Evolutionary conservation across 1,140 invertebrate genomes (phyloP).

Genomic region (Liolophura sinensis): DNA sequence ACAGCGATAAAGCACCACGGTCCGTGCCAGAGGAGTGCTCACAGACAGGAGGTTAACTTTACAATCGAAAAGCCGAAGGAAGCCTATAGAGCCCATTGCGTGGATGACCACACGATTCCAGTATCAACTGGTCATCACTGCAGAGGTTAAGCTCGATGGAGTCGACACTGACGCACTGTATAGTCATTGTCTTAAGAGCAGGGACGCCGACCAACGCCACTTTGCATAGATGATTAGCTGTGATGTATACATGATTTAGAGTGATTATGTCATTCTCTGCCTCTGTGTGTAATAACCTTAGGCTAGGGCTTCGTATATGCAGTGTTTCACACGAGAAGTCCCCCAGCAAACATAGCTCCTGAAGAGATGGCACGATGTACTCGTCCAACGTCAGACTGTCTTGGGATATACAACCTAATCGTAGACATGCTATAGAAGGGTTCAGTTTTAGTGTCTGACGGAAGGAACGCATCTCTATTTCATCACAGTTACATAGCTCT

Average conservation of each 20-base stretch:
- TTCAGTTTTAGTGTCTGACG: conserved; percentile 34
- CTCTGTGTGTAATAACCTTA: conserved; percentile 44
- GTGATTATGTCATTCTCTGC: conserved; percentile 45
- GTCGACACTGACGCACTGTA: conserved; percentile 50
- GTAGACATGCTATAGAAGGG: conserved; percentile 28
- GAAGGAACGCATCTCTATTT: conserved; percentile 39
- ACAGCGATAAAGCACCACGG: conserved; percentile 50
- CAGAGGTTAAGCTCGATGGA: conserved; percentile 49
- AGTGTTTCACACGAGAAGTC: conserved; percentile 48
- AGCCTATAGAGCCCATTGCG: conserved; percentile 44
- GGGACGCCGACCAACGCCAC: conserved; percentile 45
- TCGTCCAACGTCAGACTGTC: conserved; percentile 46
- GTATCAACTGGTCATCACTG: conserved; percentile 45
- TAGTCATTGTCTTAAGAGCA: conserved; percentile 41
- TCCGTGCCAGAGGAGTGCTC: conserved; percentile 41
- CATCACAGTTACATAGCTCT: conserved; percentile 45
- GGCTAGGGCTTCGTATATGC: conserved; percentile 42
- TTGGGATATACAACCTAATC: conserved; percentile 41
- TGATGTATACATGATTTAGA: conserved; percentile 49
- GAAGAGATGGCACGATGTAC: conserved; percentile 34
- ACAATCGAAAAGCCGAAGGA: conserved; percentile 48
- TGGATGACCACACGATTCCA: conserved; percentile 50
- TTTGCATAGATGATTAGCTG: conserved; percentile 49
- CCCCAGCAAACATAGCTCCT: conserved; percentile 42
- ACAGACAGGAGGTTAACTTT: conserved; percentile 43